Base-by-base conservation (phyloP, 1,140 invertebrate species). In the Drosophila setifemur region DNA sequence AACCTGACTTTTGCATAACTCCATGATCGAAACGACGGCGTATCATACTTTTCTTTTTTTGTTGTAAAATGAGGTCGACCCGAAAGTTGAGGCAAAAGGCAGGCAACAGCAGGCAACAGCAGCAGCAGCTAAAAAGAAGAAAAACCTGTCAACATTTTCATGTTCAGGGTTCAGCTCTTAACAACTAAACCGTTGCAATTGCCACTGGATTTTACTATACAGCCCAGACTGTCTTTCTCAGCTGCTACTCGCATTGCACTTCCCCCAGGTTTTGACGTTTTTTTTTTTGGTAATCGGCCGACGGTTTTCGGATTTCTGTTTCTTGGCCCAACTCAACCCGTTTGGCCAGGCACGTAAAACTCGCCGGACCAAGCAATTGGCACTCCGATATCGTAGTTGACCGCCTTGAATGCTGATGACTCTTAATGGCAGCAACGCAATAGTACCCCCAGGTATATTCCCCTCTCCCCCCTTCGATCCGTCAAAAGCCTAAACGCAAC, bases 351-450 rank as follows among this genome's bases (percentile, higher is more conserved):
- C 69, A 72, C 69, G 69, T 64, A 67, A 53, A 68, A 55, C 71
- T 49, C 40, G 29, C 39, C 60, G 39, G 37, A 61, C 11, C 60
- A 47, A 29, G 60, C 81, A 79, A 81, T 81, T 85, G 76, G 75
- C 79, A 86, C 79, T 86, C 63, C 53, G 58, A 81, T 73, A 58
- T 52, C 57, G 43, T 63, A 57, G 75, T 76, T 86, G 81, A 86
- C 81, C 75, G 81, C 58, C 81, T 76, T 86, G 81, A 79, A 86
- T 86, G 81, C 82, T 87, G 81, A 86, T 86, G 81, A 73, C 77
- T 76, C 49, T 81, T 79, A 78, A 83, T 74, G 47, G 71, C 58
- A 16, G 26, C 54, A 14, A 82, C 63, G 79, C 78, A 83, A 85
- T 72, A 72, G 57, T 71, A 53, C 55, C 54, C 52, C 54, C 67